phyloP scores from a whole-genome alignment of 1,140 invertebrate genomes.

The Drosophila sucinea region DNA sequence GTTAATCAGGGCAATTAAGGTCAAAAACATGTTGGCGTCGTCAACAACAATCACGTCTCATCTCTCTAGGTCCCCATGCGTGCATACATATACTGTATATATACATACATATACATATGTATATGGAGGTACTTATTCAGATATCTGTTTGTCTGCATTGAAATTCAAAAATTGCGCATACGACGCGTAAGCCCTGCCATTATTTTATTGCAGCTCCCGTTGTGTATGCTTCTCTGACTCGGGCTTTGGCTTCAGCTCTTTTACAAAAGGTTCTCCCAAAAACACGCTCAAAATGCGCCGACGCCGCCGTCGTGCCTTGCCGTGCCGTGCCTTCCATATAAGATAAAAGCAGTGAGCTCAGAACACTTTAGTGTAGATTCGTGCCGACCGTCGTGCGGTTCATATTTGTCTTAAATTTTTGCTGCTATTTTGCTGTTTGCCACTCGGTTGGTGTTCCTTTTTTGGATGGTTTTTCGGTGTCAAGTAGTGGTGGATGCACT shows the following conservation, averaged over 20 bases:
- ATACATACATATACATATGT: not conserved
- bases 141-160: conserved; percentile 32
- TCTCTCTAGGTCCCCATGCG: conserved; percentile 24
- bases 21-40: conserved; percentile 70
- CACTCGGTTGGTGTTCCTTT: conserved; percentile 34
- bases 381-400: conserved; percentile 62
- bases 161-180: conserved; percentile 73
- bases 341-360: conserved; percentile 62
- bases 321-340: conserved; percentile 53
- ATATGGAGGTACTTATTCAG: not conserved
- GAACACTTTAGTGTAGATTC: conserved; percentile 64
- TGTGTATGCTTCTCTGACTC: conserved; percentile 14
- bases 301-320: conserved; percentile 55
- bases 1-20: conserved; percentile 77
- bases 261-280: conserved; percentile 50
- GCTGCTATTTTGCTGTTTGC: conserved; percentile 10
- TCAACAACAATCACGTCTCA: conserved; percentile 45
- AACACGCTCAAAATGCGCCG: conserved; percentile 58
- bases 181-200: conserved; percentile 70
- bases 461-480: conserved; percentile 17
- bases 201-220: conserved; percentile 65
- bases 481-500: conserved; percentile 14
- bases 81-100: not conserved
- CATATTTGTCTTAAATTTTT: conserved; percentile 42
- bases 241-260: conserved; percentile 1